Evolutionary conservation across 1,140 invertebrate species (phyloP).

Genomic region (Colletes gigas): DNA sequence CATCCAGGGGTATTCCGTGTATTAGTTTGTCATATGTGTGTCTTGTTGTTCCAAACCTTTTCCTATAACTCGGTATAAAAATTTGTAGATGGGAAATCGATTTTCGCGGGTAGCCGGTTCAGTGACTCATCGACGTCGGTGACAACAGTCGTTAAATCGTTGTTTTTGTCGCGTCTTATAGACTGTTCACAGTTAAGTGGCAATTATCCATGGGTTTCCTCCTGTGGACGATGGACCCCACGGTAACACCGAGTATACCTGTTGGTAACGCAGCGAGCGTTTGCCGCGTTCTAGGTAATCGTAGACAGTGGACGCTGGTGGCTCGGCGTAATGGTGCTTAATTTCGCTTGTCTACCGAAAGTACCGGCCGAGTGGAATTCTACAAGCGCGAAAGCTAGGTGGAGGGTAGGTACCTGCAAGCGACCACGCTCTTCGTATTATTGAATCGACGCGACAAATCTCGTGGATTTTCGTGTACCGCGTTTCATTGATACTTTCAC

Average conservation of each 20-base stretch:
- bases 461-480: too few species aligned
- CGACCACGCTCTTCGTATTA: not conserved
- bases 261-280: conserved; percentile 43
- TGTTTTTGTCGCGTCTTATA: conserved; percentile 9
- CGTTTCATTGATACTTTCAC: too few species aligned
- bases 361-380: conserved; percentile 40
- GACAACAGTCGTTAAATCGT: conserved; percentile 11
- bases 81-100: not conserved
- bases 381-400: not conserved
- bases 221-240: not conserved
- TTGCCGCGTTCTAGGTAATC: conserved; percentile 44
- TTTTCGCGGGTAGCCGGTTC: not conserved
- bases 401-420: conserved; percentile 8
- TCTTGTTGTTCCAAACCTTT: too few species aligned
- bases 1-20: too few species aligned
- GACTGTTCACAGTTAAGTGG: conserved; percentile 23
- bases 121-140: conserved; percentile 11
- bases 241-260: conserved; percentile 13
- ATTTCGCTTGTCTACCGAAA: conserved; percentile 28
- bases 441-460: too few species aligned
- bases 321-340: conserved; percentile 26
- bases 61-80: too few species aligned
- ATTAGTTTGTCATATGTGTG: too few species aligned
- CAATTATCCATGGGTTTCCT: conserved; percentile 5
- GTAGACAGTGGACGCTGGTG: conserved; percentile 5